Evolutionary conservation across 2,888 invertebrate species (phyloP).

Genomic region (Cenopis cana): DNA sequence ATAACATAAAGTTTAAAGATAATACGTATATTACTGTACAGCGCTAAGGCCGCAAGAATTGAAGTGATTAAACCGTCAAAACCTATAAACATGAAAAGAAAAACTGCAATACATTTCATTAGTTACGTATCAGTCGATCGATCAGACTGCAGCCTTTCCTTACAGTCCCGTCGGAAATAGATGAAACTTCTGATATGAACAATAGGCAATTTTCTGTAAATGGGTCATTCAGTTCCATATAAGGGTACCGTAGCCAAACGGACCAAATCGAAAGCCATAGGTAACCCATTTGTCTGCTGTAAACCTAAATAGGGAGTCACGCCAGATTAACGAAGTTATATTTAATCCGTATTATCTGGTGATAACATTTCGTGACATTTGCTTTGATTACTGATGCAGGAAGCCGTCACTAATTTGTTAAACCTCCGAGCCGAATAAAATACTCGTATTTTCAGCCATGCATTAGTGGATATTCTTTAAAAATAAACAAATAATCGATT

Average conservation of each 20-base stretch:
- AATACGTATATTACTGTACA: too few relatives aligned
- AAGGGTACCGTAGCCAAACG: background rate
- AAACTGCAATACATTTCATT: conserved; percentile 23
- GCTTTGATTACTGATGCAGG: background rate
- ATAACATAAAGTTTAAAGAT: conserved; percentile 1
- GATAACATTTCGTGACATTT: conserved; percentile 18
- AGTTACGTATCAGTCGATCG: conserved; percentile 22
- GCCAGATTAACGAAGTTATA: background rate
- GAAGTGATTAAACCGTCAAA: conserved; percentile 17
- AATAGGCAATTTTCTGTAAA: conserved; percentile 3
- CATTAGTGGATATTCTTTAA: too few relatives aligned
- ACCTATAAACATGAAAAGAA: conserved; percentile 11
- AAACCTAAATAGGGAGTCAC: conserved; percentile 7
- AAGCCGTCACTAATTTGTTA: background rate
- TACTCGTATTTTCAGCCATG: too few relatives aligned
- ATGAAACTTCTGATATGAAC: conserved; percentile 10
- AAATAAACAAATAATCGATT: too few relatives aligned
- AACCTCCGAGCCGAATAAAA: background rate
- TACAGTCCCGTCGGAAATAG: conserved; percentile 9
- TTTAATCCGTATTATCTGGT: conserved; percentile 4
- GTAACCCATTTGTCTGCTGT: background rate
- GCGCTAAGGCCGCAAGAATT: conserved; percentile 7
- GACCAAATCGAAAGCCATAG: background rate
- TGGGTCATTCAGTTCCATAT: background rate
- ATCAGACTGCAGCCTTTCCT: conserved; percentile 25